Evolutionary conservation across 2,888 invertebrate genomes (phyloP).

Genomic region (Venustoraphidia nigricollis): DNA sequence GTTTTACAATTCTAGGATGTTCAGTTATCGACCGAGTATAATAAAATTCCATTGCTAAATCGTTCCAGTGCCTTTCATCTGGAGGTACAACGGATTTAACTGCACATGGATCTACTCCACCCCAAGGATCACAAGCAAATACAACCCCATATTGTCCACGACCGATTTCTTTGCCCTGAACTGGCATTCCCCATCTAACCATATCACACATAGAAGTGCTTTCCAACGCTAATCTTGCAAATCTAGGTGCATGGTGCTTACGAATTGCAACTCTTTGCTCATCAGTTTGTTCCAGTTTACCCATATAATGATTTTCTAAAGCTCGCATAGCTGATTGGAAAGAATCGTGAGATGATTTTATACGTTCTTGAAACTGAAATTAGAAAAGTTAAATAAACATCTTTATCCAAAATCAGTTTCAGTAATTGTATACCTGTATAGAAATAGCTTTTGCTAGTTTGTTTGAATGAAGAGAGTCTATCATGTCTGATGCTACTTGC

Average conservation of each 20-base stretch:
- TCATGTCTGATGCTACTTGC: constrained; percentile 49
- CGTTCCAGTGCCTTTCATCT: constrained; percentile 79
- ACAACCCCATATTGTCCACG: constrained; percentile 86
- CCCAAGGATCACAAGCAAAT: constrained; percentile 65
- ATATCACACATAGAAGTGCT: constrained; percentile 70
- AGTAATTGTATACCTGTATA: constrained; percentile 27
- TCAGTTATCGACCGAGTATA: constrained; percentile 76
- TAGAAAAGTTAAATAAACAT: not conserved
- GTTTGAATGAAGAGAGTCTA: constrained; percentile 52
- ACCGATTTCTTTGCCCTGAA: constrained; percentile 48
- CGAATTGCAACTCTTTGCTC: constrained; percentile 61
- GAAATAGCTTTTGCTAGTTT: constrained; percentile 58
- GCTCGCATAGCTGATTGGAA: constrained; percentile 58
- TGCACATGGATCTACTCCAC: constrained; percentile 56
- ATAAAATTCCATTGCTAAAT: constrained; percentile 82
- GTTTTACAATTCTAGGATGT: constrained; percentile 61
- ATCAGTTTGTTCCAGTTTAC: constrained; percentile 62
- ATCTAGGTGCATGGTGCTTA: constrained; percentile 62
- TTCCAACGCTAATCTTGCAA: constrained; percentile 68
- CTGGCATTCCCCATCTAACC: constrained; percentile 55
- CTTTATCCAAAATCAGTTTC: not conserved
- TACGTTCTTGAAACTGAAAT: constrained; percentile 54
- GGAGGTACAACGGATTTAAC: constrained; percentile 80
- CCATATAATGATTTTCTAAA: constrained; percentile 52
- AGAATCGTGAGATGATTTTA: constrained; percentile 60